Evolutionary conservation across 2,113 vertebrate species (phyloP).

Genomic region (Motacilla alba): DNA sequence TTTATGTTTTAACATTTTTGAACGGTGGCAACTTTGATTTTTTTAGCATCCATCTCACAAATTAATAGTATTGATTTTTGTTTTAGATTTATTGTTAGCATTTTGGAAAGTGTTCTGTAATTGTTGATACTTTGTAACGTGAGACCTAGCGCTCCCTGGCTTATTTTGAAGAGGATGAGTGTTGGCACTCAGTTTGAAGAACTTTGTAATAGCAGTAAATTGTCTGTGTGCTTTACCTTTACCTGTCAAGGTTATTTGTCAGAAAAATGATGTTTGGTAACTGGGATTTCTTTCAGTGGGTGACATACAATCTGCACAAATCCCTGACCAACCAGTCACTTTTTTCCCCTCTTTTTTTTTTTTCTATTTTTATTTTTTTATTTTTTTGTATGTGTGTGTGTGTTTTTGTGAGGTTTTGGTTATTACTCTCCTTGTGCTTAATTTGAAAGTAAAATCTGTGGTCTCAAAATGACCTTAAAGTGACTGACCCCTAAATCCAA

Average conservation of each 20-base stretch:
- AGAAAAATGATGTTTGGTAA: constrained; percentile 68
- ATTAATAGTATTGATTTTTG: constrained; percentile 59
- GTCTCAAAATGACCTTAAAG: constrained; percentile 74
- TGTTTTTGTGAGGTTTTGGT: constrained; percentile 60
- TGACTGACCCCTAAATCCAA: constrained; percentile 80
- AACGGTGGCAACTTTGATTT: neutral
- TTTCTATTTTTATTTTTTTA: neutral
- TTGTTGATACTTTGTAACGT: constrained; percentile 29
- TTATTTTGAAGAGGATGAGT: constrained; percentile 30
- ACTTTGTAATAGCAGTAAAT: constrained; percentile 34
- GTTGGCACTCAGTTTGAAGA: constrained; percentile 39
- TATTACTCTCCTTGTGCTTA: constrained; percentile 63
- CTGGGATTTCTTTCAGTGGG: constrained; percentile 19
- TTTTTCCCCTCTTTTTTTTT: neutral
- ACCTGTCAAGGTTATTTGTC: constrained; percentile 77
- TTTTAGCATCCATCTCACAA: constrained; percentile 36
- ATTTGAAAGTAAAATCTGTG: constrained; percentile 81
- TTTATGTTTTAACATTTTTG: constrained; percentile 68
- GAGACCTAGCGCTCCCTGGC: constrained; percentile 7
- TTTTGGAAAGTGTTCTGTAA: constrained; percentile 53
- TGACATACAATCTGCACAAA: constrained; percentile 58
- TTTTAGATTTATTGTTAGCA: constrained; percentile 55
- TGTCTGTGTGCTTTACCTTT: constrained; percentile 42
- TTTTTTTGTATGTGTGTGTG: neutral
- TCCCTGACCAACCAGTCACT: constrained; percentile 23